These are phyloP conservation scores for Rotaria macrura DNA, from an alignment of 2,888 invertebrate species.

Conservation along the genomic window DNA sequence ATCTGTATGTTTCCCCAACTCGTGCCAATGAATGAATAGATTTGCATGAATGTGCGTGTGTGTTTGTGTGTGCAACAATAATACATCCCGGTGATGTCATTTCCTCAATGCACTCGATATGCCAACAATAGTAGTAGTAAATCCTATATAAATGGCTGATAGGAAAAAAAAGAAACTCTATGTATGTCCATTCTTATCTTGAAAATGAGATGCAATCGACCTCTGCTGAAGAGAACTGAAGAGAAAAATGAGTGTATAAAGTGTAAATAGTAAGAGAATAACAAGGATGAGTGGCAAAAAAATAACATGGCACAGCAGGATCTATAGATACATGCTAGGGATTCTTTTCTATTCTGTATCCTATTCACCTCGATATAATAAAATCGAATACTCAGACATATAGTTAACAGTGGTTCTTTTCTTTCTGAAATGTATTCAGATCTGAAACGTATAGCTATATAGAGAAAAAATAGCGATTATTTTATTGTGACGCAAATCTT, in stretches of 20 bases:
- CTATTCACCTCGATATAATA: neutral
- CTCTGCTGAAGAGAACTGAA: neutral
- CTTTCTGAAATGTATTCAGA: neutral
- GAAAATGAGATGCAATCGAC: conserved; percentile 2
- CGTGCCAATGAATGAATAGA: conserved; percentile 8
- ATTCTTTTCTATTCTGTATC: neutral
- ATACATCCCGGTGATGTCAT: conserved; percentile 3
- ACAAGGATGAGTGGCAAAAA: neutral
- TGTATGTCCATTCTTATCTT: neutral
- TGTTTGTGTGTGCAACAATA: neutral
- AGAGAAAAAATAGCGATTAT: neutral
- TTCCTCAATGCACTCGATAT: neutral
- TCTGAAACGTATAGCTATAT: neutral
- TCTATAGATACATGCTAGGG: neutral
- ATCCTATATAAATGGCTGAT: neutral
- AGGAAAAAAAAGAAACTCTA: neutral
- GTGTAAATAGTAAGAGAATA: conserved; percentile 15
- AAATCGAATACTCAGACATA: too few species aligned
- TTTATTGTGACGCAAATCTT: neutral
- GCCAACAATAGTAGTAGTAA: conserved; percentile 1
- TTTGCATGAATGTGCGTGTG: neutral
- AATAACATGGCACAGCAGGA: conserved; percentile 11
- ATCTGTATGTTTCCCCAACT: neutral
- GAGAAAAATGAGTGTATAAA: neutral
- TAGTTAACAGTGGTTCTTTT: neutral